Base-by-base conservation (phyloP, 2,888 invertebrate genomes). In the Spilarctia lutea region DNA sequence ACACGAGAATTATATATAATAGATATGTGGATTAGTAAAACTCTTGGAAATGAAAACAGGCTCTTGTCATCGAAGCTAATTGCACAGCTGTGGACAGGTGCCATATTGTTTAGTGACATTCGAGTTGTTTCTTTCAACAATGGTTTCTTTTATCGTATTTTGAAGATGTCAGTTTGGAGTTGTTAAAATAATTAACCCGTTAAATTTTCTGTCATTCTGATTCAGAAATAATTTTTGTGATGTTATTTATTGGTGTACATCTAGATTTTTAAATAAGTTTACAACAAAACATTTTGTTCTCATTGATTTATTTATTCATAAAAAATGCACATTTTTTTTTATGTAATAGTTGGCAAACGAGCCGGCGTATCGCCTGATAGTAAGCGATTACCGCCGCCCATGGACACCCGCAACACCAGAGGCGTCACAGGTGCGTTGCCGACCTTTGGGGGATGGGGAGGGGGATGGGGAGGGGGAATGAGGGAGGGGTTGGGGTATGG, bases 71-170 rank as follows among this genome's bases (percentile, higher is more conserved):
- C 79, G 18, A 18, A 85, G 85, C 81, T 87, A 87, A 88, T 91
- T 90, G 91, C 16, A 63, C 18, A 63, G 30, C 63, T 63, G 30
- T 30, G 4, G 63, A 89, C 88, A 89, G 82, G 76, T 83, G 86
- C 85, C 87, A 88, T 88, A 75, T 89, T 89, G 79, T 77, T 78
- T 83, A 77, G 77, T 71, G 84, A 87, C 86, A 87, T 76, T 76
- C 82, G 82, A 82, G 79, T 79, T 79, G 73, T 85, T 84, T 85
- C 81, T 85, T 83, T 81, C 39, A 78, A 75, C 83, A 78, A 80
- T 71, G n/a, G 67, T 69, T 65, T 77, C 66, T 73, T 73, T 82
- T 75, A 16, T 60, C 13, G 16, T 60, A 13, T 27, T 60, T 30
- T 63, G 7, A 63, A 30, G 18, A 63, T 30, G 63, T 63, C 63